Conservation (phyloP, 2,113 vertebrate genomes). For the Tragelaphus buxtoni region DNA sequence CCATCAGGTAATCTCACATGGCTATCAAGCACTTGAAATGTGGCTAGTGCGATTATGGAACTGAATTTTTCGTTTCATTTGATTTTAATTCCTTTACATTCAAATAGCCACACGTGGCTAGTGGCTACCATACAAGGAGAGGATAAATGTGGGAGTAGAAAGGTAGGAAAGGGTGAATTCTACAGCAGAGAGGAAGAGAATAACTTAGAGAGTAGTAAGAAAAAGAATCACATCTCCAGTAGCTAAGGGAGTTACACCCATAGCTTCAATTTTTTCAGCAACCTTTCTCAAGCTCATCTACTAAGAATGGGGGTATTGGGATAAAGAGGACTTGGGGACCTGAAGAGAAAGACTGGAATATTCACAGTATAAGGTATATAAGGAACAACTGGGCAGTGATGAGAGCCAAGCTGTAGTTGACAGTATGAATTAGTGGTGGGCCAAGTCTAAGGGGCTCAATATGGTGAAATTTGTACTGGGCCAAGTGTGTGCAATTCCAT, state of each 20-base stretch:
- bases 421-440: not conserved
- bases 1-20: not conserved
- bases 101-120: not conserved
- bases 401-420: not conserved
- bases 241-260: not conserved
- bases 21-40: not conserved
- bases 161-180: not conserved
- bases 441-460: conserved; percentile 8
- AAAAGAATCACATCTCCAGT: not conserved
- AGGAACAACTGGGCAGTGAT: not conserved
- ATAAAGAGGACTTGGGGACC: not conserved
- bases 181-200: not conserved
- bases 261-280: not conserved
- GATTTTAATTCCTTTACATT: conserved; percentile 1
- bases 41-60: not conserved
- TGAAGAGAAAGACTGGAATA: not conserved
- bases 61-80: conserved; percentile 19
- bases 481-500: conserved; percentile 20
- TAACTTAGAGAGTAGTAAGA: not conserved
- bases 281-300: not conserved
- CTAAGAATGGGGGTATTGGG: not conserved
- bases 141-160: not conserved
- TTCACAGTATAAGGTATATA: not conserved
- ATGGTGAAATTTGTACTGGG: not conserved
- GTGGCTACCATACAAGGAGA: not conserved